These are phyloP conservation scores for Nematopogon swammerdamellus DNA, from an alignment of 2,888 invertebrate species.

Conservation along the genomic window DNA sequence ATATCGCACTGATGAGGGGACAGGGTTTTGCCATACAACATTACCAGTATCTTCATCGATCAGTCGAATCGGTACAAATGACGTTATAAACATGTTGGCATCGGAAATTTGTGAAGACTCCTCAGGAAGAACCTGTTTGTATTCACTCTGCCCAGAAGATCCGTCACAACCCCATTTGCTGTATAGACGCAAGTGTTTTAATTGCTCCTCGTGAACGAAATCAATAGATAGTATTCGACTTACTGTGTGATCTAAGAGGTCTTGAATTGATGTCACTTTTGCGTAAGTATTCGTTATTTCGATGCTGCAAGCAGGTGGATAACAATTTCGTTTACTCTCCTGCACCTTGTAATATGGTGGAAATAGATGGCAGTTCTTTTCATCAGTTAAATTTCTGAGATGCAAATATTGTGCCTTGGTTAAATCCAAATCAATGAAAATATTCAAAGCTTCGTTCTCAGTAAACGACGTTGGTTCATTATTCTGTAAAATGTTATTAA, in stretches of 20 bases:
- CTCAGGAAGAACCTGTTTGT: conserved; percentile 9
- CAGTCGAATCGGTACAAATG: conserved; percentile 13
- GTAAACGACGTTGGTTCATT: no score
- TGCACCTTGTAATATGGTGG: conserved; percentile 3
- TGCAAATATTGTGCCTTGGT: conserved; percentile 1
- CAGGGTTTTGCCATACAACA: conserved; percentile 12
- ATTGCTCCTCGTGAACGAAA: conserved; percentile 5
- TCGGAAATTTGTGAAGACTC: conserved; percentile 9
- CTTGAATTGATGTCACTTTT: conserved; percentile 5
- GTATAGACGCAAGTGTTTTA: conserved; percentile 3
- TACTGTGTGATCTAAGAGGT: conserved; percentile 13
- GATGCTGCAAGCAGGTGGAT: no score
- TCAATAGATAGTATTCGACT: conserved; percentile 4
- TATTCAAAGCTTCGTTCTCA: no score
- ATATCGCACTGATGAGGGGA: conserved; percentile 11
- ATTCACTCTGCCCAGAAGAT: conserved; percentile 5
- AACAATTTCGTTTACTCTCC: conserved; percentile 1
- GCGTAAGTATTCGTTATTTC: no score
- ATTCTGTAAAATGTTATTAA: no score
- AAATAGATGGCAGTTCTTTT: conserved; percentile 1
- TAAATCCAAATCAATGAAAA: no score
- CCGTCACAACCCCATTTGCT: conserved; percentile 10
- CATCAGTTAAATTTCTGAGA: conserved; percentile 10
- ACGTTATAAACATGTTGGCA: conserved; percentile 12
- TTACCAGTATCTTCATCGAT: conserved; percentile 8